Percentiles rank a stretch among this genome's conserved stretches.
phyloP scores from a whole-genome alignment of 1,140 invertebrate genomes.

The Andricus grossulariae region DNA sequence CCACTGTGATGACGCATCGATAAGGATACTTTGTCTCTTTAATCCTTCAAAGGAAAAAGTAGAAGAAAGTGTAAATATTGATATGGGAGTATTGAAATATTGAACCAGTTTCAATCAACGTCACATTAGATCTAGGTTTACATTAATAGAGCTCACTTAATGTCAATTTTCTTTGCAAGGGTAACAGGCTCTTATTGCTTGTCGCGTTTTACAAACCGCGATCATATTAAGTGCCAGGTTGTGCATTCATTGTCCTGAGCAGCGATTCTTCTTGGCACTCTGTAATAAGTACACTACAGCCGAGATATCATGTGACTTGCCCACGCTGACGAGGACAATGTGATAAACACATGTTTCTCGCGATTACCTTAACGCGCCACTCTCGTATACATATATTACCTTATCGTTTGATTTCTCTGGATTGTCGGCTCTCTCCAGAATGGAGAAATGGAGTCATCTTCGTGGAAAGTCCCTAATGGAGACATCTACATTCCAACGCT shows the following conservation, averaged over 20 bases:
- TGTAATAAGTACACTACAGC: neutral
- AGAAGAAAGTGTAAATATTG: too few relatives aligned
- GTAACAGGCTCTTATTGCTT: neutral
- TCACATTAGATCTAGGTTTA: too few relatives aligned
- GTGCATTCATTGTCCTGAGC: constrained; percentile 5
- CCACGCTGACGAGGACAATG: constrained; percentile 44
- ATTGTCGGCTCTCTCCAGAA: constrained; percentile 1
- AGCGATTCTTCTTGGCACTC: neutral
- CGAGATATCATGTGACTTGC: constrained; percentile 48
- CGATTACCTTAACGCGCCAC: constrained; percentile 42
- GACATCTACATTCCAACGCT: neutral
- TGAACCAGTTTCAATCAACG: too few relatives aligned
- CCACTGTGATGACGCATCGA: too few relatives aligned
- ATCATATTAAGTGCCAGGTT: neutral
- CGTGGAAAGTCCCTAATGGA: neutral
- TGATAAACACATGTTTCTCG: constrained; percentile 51
- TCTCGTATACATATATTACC: neutral
- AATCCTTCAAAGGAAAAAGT: too few relatives aligned
- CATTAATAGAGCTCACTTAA: too few relatives aligned
- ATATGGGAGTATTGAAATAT: too few relatives aligned
- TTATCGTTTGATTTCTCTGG: constrained; percentile 7
- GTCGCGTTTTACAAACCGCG: neutral
- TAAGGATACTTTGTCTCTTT: too few relatives aligned
- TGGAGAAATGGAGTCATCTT: constrained; percentile 5
- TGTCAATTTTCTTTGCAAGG: too few relatives aligned